Percentiles rank a stretch among this genome's conserved stretches.
Conservation (phyloP, 2,888 invertebrate genomes). For the Iselma pallidipennis region DNA sequence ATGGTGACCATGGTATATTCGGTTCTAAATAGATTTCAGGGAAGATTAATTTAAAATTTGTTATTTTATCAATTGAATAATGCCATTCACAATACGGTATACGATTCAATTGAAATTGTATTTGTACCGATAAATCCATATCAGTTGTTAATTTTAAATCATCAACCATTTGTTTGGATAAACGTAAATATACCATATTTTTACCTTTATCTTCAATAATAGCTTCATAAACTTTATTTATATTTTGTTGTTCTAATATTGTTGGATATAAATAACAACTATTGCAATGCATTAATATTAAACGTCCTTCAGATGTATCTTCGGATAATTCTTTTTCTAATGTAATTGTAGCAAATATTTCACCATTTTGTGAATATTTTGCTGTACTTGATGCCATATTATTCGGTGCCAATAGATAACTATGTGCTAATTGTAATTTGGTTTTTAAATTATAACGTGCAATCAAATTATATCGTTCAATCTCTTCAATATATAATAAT, state of each 20-base stretch:
- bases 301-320: constrained; percentile 78
- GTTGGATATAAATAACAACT: constrained; percentile 60
- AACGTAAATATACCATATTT: constrained; percentile 73
- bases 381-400: constrained; percentile 72
- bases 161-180: constrained; percentile 69
- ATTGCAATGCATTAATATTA: constrained; percentile 77
- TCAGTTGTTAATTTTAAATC: constrained; percentile 65
- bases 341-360: constrained; percentile 74
- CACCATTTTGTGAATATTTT: constrained; percentile 76
- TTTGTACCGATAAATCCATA: constrained; percentile 68
- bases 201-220: constrained; percentile 76
- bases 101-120: constrained; percentile 81
- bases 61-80: constrained; percentile 75
- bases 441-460: constrained; percentile 72
- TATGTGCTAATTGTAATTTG: constrained; percentile 65
- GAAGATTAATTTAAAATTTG: constrained; percentile 67
- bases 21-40: constrained; percentile 68
- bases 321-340: constrained; percentile 77
- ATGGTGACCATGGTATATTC: constrained; percentile 70
- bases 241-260: constrained; percentile 12
- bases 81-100: constrained; percentile 85
- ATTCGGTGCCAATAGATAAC: constrained; percentile 71
- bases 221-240: constrained; percentile 70
- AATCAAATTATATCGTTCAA: constrained; percentile 69
- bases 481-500: constrained; percentile 75